Percentiles rank a stretch among this genome's conserved stretches.
Conservation (phyloP, 2,888 invertebrate species). For the Pyrgus malvae region DNA sequence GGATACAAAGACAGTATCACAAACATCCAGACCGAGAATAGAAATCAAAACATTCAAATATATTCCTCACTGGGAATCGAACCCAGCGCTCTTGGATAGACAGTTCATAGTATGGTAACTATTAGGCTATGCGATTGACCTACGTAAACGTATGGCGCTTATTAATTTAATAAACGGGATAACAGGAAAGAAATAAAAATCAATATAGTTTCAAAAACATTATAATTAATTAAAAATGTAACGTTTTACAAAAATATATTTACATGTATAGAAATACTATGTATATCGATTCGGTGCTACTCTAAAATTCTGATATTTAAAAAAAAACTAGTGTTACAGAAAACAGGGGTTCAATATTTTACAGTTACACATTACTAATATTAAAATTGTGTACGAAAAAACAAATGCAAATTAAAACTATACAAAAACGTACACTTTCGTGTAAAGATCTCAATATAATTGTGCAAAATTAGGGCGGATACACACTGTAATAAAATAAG, state of each 20-base stretch:
- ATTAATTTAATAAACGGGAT: no score
- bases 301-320: constrained; percentile 26
- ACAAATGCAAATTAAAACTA: constrained; percentile 51
- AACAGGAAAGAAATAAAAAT: constrained; percentile 39
- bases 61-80: no score
- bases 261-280: constrained; percentile 60
- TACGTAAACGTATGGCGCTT: no score
- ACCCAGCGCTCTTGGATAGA: no score
- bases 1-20: no score
- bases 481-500: constrained; percentile 15
- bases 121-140: no score
- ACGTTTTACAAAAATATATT: constrained; percentile 82
- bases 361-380: constrained; percentile 29
- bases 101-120: no score
- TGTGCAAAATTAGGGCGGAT: constrained; percentile 12
- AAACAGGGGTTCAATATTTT: constrained; percentile 26
- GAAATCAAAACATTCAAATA: no score
- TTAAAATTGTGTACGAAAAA: constrained; percentile 37
- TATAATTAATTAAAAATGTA: constrained; percentile 76
- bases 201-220: constrained; percentile 66
- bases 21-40: no score
- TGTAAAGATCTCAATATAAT: constrained; percentile 14
- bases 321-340: constrained; percentile 23
- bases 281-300: constrained; percentile 40
- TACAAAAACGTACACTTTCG: constrained; percentile 21